Evolutionary conservation across 2,797 vertebrate species (phyloP).

Genomic region (Cyprinodon diabolis): DNA sequence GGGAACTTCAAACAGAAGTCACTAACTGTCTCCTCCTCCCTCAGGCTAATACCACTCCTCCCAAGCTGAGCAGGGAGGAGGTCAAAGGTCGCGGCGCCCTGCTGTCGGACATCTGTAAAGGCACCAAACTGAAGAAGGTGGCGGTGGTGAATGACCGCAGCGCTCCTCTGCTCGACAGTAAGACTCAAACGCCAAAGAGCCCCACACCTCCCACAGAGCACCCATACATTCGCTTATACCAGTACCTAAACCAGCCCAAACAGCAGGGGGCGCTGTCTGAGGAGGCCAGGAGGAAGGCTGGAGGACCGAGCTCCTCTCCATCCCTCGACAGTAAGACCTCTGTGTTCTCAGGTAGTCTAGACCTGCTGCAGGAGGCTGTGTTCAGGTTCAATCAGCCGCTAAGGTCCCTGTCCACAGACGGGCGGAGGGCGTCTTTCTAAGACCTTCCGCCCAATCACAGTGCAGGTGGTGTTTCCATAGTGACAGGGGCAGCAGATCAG

Average conservation of each 20-base stretch:
- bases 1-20: background rate
- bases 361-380: conserved; percentile 40
- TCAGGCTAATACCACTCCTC: conserved; percentile 86
- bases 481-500: too few species aligned
- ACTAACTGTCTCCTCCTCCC: background rate
- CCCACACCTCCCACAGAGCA: conserved; percentile 67
- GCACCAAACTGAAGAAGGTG: conserved; percentile 87
- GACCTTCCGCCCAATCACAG: too few species aligned
- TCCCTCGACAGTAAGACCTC: conserved; percentile 55
- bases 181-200: conserved; percentile 58
- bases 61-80: conserved; percentile 86
- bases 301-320: conserved; percentile 33
- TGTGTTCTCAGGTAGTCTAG: conserved; percentile 16
- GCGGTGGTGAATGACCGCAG: conserved; percentile 88
- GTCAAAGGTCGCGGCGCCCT: conserved; percentile 85
- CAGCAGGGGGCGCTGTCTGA: conserved; percentile 51
- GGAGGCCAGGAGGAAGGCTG: conserved; percentile 43
- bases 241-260: conserved; percentile 63
- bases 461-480: too few species aligned
- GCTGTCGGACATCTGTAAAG: conserved; percentile 91
- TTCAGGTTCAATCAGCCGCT: conserved; percentile 30
- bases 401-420: conserved; percentile 16
- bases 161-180: conserved; percentile 90
- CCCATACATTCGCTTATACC: conserved; percentile 78
- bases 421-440: background rate